phyloP scores from a whole-genome alignment of 2,797 vertebrate species.

The Amazona ochrocephala region DNA sequence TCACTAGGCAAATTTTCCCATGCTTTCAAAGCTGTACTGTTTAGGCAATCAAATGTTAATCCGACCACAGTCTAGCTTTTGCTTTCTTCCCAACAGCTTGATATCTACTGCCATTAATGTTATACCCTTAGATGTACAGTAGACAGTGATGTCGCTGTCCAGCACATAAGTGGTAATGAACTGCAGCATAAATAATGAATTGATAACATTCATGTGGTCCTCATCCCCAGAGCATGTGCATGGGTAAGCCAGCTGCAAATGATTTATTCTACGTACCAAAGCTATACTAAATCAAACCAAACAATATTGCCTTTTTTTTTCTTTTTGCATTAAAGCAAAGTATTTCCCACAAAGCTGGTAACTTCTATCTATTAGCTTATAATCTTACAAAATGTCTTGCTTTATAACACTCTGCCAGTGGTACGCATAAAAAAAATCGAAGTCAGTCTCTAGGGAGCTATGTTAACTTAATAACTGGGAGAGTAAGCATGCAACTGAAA shows the following conservation, averaged over 20 bases:
- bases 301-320: slow-evolving; percentile 53
- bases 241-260: slow-evolving; percentile 69
- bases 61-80: slow-evolving; percentile 67
- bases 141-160: slow-evolving; percentile 62
- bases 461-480: slow-evolving; percentile 40
- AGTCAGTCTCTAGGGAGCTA: neutral
- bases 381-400: slow-evolving; percentile 54
- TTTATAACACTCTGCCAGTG: slow-evolving; percentile 31
- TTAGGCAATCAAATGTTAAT: slow-evolving; percentile 71
- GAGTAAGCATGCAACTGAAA: slow-evolving; percentile 15
- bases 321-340: slow-evolving; percentile 1
- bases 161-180: slow-evolving; percentile 38
- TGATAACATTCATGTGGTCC: slow-evolving; percentile 71
- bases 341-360: slow-evolving; percentile 71
- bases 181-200: slow-evolving; percentile 65
- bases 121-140: slow-evolving; percentile 31
- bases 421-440: slow-evolving; percentile 11
- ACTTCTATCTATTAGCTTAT: slow-evolving; percentile 63
- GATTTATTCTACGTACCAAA: slow-evolving; percentile 68
- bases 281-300: slow-evolving; percentile 64
- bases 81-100: slow-evolving; percentile 71
- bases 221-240: slow-evolving; percentile 47
- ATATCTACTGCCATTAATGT: slow-evolving; percentile 44
- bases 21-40: slow-evolving; percentile 52
- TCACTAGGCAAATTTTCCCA: slow-evolving; percentile 55